These are phyloP conservation scores for Nymphalis urticae DNA, from an alignment of 2,888 invertebrate species.

Conservation along the genomic window DNA sequence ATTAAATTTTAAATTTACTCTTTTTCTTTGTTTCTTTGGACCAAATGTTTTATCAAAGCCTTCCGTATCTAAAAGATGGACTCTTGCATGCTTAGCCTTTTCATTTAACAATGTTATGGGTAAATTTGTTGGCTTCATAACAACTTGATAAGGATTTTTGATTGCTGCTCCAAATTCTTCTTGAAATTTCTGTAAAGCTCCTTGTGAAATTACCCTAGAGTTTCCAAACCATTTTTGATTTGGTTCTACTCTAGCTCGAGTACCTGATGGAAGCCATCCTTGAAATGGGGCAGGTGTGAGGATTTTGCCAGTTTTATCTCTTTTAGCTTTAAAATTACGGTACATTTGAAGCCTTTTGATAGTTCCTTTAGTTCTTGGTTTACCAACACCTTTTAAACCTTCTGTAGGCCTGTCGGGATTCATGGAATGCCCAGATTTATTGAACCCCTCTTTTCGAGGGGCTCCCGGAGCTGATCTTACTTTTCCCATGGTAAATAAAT, in stretches of 20 bases:
- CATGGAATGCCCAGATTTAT: conserved; percentile 95
- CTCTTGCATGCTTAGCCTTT: conserved; percentile 92
- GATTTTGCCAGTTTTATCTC: conserved; percentile 94
- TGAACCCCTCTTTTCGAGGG: conserved; percentile 92
- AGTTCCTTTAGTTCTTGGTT: conserved; percentile 93
- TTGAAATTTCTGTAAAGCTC: conserved; percentile 93
- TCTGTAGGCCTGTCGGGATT: conserved; percentile 93
- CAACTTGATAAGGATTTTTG: conserved; percentile 97
- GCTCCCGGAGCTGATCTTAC: conserved; percentile 86
- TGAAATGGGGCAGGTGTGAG: conserved; percentile 97
- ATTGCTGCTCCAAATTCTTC: conserved; percentile 96
- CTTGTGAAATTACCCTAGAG: conserved; percentile 97
- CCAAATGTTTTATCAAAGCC: conserved; percentile 97
- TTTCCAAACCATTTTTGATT: conserved; percentile 99
- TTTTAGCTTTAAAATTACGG: conserved; percentile 96
- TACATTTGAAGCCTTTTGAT: conserved; percentile 99
- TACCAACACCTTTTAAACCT: conserved; percentile 91
- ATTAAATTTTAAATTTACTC: conserved; percentile 88
- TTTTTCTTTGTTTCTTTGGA: conserved; percentile 94
- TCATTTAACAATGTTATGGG: conserved; percentile 97
- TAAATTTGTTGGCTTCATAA: conserved; percentile 97
- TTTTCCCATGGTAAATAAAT: conserved; percentile 85
- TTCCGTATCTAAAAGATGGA: conserved; percentile 97
- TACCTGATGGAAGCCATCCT: conserved; percentile 92
- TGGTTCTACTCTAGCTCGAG: conserved; percentile 96